Percentiles rank a stretch among this genome's conserved stretches.
These are phyloP conservation scores for Nudaria mundana DNA, from an alignment of 2,888 invertebrate species.

Conservation along the genomic window DNA sequence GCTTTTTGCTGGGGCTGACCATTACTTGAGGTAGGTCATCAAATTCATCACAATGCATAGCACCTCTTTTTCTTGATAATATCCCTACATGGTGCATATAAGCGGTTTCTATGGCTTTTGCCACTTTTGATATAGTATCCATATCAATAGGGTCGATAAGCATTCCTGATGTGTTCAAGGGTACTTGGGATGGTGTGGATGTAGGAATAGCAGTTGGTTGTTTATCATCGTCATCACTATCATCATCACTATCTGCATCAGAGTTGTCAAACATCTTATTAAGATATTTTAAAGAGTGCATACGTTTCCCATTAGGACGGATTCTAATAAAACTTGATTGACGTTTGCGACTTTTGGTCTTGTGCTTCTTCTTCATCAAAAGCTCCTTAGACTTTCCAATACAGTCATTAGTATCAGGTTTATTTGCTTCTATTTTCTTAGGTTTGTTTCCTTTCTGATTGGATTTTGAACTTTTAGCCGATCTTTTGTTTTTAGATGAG, in stretches of 20 bases:
- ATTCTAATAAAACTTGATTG: constrained; percentile 15
- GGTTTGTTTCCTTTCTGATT: constrained; percentile 25
- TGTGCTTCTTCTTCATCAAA: constrained; percentile 9
- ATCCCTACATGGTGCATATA: not conserved
- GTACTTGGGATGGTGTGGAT: not conserved
- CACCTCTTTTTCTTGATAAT: constrained; percentile 29
- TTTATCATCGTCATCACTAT: too few species aligned
- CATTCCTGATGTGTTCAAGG: not conserved
- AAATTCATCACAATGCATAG: not conserved
- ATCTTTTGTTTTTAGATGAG: constrained; percentile 1
- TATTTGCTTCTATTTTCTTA: constrained; percentile 9
- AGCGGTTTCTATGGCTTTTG: not conserved
- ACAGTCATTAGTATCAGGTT: constrained; percentile 5
- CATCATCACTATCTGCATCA: constrained; percentile 33
- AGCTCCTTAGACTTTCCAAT: constrained; percentile 24
- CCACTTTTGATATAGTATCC: not conserved
- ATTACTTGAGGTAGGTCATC: not conserved
- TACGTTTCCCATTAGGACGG: constrained; percentile 36
- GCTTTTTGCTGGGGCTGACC: not conserved
- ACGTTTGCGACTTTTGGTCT: not conserved
- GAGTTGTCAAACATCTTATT: constrained; percentile 43
- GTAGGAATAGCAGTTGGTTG: too few species aligned
- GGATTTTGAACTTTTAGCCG: constrained; percentile 5
- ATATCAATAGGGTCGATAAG: not conserved
- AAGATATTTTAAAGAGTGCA: constrained; percentile 44